Evolutionary conservation across 2,797 vertebrate genomes (phyloP).

Genomic region (Erithacus rubecula): DNA sequence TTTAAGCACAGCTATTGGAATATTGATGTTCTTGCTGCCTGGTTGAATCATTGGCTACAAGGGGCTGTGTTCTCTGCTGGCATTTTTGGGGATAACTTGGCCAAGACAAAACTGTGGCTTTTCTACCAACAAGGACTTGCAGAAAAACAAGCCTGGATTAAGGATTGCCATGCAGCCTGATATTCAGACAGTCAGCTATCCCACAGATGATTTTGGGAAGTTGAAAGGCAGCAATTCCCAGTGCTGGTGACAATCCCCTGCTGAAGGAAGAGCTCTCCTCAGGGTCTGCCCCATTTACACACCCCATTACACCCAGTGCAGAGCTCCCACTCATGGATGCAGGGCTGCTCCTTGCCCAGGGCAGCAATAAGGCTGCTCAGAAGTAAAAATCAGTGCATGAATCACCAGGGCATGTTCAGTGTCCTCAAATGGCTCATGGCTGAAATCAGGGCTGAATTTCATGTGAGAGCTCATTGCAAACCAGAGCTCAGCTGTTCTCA

Average conservation of each 20-base stretch:
- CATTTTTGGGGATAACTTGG: neutral
- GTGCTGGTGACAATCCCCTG: neutral
- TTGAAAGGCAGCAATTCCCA: neutral
- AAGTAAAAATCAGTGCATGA: neutral
- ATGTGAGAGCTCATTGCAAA: neutral
- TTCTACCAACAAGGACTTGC: neutral
- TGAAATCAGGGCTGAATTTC: neutral
- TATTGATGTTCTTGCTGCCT: neutral
- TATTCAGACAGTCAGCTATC: neutral
- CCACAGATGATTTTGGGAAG: neutral
- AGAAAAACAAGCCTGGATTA: neutral
- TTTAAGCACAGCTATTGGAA: constrained; percentile 27
- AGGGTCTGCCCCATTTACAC: neutral
- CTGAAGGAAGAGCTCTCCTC: neutral
- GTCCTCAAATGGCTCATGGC: neutral
- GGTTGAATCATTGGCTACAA: neutral
- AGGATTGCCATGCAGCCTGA: neutral
- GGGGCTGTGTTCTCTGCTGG: neutral
- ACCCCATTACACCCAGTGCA: neutral
- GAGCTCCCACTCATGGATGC: neutral
- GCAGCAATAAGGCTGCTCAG: neutral
- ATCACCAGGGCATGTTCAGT: neutral
- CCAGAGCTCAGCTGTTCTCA: neutral
- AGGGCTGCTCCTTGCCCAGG: neutral
- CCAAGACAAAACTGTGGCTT: neutral